These are phyloP conservation scores for Digitonthophagus gazella DNA, from an alignment of 2,888 invertebrate species.

Conservation along the genomic window DNA sequence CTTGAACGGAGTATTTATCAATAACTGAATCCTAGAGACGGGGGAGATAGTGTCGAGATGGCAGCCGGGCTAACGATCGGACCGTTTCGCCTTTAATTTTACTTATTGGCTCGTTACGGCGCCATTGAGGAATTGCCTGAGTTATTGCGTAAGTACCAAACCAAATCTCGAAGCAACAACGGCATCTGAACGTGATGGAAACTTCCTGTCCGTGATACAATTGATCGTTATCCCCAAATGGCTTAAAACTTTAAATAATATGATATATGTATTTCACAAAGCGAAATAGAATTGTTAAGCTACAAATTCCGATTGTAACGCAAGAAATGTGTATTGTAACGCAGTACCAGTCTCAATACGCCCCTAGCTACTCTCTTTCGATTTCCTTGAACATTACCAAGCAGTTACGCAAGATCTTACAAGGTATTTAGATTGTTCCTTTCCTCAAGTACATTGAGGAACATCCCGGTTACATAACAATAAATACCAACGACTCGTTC, in stretches of 20 bases:
- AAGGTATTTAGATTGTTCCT: not conserved
- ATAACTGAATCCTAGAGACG: slow-evolving; percentile 41
- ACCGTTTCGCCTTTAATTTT: slow-evolving; percentile 1
- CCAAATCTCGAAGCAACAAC: not conserved
- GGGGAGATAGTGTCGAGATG: slow-evolving; percentile 26
- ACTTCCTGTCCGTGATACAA: not conserved
- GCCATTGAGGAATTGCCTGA: slow-evolving; percentile 5
- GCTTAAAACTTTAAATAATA: not conserved
- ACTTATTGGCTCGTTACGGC: slow-evolving; percentile 7
- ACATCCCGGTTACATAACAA: not conserved
- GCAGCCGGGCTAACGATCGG: not conserved
- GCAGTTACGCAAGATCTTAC: no score
- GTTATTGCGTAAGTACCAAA: not conserved
- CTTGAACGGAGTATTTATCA: slow-evolving; percentile 42
- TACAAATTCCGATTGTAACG: no score
- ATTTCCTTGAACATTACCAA: no score
- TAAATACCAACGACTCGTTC: not conserved
- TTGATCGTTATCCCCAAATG: not conserved
- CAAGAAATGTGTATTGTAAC: no score
- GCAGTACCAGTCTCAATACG: no score
- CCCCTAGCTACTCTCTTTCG: no score
- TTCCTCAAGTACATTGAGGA: not conserved
- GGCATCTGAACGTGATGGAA: not conserved
- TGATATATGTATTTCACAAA: no score
- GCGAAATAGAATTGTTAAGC: no score